A percentile compares a stretch with the other conserved stretches of the same genome.
phyloP scores from a whole-genome alignment of 2,113 vertebrate genomes.

The Crotalus helleri region DNA sequence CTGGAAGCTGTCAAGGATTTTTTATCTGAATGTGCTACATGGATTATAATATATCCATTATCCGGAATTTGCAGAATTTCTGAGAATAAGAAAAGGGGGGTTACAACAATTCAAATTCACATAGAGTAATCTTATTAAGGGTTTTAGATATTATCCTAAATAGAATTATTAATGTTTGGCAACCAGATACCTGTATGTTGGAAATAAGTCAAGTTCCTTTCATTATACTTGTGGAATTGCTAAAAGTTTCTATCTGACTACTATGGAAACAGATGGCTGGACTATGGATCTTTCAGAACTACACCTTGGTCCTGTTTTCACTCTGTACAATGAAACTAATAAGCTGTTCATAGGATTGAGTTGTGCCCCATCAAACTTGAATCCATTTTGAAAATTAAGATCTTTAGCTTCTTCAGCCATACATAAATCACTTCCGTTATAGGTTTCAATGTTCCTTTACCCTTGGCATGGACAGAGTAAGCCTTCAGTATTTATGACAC shows the following conservation, averaged over 20 bases:
- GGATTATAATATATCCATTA: background rate
- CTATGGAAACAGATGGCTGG: background rate
- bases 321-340: background rate
- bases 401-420: background rate
- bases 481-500: background rate
- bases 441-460: no score
- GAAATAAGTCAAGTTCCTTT: background rate
- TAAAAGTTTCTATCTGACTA: background rate
- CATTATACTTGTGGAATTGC: background rate
- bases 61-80: background rate
- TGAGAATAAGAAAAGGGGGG: background rate
- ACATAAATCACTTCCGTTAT: background rate
- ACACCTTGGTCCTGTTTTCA: background rate
- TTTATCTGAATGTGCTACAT: background rate
- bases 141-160: background rate
- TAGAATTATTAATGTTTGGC: background rate
- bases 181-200: background rate
- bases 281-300: no score
- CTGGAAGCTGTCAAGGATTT: background rate
- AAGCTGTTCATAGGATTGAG: background rate
- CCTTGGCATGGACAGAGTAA: background rate
- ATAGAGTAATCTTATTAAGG: background rate
- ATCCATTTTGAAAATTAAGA: background rate
- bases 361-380: background rate
- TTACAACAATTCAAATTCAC: background rate